phyloP scores from a whole-genome alignment of 2,888 invertebrate species.

The Athripsodes cinereus region DNA sequence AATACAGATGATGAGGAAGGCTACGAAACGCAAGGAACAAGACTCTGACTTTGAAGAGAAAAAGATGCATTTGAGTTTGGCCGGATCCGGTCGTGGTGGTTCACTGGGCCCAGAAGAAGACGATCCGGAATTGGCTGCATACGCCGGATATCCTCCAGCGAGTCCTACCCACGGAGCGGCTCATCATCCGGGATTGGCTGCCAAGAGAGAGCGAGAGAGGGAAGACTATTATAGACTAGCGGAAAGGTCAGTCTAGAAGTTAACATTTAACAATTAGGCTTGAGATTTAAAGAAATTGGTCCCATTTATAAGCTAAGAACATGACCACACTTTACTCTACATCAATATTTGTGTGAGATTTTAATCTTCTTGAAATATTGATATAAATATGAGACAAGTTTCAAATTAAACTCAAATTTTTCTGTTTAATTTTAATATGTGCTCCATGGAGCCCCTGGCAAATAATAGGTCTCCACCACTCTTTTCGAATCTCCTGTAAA shows the following conservation, averaged over 20 bases:
- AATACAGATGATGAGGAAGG: slow-evolving; percentile 72
- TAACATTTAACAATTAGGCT: no score
- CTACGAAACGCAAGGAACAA: slow-evolving; percentile 87
- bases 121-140: slow-evolving; percentile 26
- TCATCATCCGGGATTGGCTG: slow-evolving; percentile 25
- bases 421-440: no score
- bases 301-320: no score
- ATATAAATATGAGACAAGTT: no score
- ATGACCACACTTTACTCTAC: no score
- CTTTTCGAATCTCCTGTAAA: no score
- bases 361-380: no score
- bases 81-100: slow-evolving; percentile 16
- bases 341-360: no score
- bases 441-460: no score
- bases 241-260: slow-evolving; percentile 15
- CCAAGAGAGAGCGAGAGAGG: slow-evolving; percentile 17
- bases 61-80: slow-evolving; percentile 79
- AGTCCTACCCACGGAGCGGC: slow-evolving; percentile 27
- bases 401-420: no score
- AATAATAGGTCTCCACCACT: no score
- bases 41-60: slow-evolving; percentile 91
- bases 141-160: slow-evolving; percentile 29
- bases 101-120: slow-evolving; percentile 21
- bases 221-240: slow-evolving; percentile 18
- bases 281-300: no score